Evolutionary conservation across 2,888 invertebrate genomes (phyloP).

Genomic region (Ceraclea dissimilis): DNA sequence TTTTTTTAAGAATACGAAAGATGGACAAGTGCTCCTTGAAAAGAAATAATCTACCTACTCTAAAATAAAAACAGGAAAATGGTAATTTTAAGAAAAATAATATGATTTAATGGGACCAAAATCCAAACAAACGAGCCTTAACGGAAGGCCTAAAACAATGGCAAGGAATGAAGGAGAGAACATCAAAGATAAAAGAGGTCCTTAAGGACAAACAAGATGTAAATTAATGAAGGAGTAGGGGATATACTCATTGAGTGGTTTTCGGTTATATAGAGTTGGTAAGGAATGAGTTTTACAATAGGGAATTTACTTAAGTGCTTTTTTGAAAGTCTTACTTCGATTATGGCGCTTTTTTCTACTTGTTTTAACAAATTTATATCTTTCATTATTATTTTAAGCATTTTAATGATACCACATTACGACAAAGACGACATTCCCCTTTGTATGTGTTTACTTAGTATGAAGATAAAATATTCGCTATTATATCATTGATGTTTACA

Average conservation of each 20-base stretch:
- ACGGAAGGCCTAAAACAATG: background rate
- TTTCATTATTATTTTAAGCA: too few relatives aligned
- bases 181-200: background rate
- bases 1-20: too few relatives aligned
- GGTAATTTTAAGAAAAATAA: background rate
- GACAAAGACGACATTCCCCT: too few relatives aligned
- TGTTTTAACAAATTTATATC: too few relatives aligned
- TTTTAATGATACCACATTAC: too few relatives aligned
- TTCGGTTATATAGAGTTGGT: background rate
- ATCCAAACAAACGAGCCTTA: background rate
- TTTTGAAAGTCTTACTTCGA: background rate
- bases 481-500: too few relatives aligned
- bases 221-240: background rate
- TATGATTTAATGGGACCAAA: background rate
- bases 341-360: too few relatives aligned
- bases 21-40: too few relatives aligned
- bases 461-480: too few relatives aligned
- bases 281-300: background rate
- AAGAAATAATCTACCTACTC: too few relatives aligned
- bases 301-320: background rate
- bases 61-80: too few relatives aligned
- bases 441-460: too few relatives aligned
- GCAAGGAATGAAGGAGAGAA: background rate
- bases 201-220: conserved; percentile 2
- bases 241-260: background rate